Conservation (phyloP, 2,797 vertebrate genomes). For the Centropyge bicolor region DNA sequence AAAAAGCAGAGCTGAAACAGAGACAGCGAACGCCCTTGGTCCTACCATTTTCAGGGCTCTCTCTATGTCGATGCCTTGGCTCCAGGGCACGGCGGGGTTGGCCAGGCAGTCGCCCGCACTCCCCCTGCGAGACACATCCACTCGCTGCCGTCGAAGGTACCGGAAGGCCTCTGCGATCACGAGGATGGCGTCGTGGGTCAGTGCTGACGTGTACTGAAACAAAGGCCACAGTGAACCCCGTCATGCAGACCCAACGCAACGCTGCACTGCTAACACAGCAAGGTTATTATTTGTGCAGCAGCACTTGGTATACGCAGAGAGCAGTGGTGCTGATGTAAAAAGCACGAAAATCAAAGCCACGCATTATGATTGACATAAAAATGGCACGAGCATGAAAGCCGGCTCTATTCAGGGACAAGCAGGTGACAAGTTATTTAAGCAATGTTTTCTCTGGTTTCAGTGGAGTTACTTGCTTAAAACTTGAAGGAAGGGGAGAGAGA, state of each 20-base stretch:
- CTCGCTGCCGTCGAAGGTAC: conserved; percentile 94
- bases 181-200: conserved; percentile 96
- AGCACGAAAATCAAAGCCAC: conserved; percentile 23
- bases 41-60: conserved; percentile 98
- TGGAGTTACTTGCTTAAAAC: conserved; percentile 33
- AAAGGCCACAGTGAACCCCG: conserved; percentile 35
- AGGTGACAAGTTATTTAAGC: conserved; percentile 49
- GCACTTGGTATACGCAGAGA: not conserved
- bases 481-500: conserved; percentile 14
- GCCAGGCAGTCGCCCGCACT: conserved; percentile 97
- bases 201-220: conserved; percentile 94
- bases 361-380: conserved; percentile 34
- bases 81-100: conserved; percentile 98
- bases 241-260: conserved; percentile 22
- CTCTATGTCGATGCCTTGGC: conserved; percentile 98
- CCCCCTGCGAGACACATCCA: conserved; percentile 96
- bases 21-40: not conserved
- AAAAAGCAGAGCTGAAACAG: conserved; percentile 3
- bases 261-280: conserved; percentile 17
- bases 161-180: conserved; percentile 97
- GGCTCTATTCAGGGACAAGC: conserved; percentile 35
- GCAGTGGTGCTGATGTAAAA: conserved; percentile 6
- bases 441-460: conserved; percentile 28
- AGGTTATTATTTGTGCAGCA: conserved; percentile 24
- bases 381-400: not conserved